Evolutionary conservation across 2,888 invertebrate species (phyloP).

Genomic region (Drosophila anomelani): DNA sequence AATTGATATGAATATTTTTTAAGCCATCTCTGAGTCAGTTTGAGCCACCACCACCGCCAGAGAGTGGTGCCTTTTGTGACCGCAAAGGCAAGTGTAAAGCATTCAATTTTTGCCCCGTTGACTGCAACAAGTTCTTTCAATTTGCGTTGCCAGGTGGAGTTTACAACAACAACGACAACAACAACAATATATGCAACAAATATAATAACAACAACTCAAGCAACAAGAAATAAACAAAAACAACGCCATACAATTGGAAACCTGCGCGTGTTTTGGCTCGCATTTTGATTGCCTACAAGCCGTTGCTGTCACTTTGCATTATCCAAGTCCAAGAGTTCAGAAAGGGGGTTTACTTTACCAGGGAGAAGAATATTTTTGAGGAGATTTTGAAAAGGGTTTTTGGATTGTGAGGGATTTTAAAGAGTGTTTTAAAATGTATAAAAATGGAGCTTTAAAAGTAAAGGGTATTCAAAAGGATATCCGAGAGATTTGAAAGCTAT

Average conservation of each 20-base stretch:
- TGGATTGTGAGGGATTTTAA: slow-evolving; percentile 26
- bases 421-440: neutral
- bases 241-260: slow-evolving; percentile 53
- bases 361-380: neutral
- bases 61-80: slow-evolving; percentile 67
- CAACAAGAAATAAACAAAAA: slow-evolving; percentile 28
- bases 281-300: slow-evolving; percentile 78
- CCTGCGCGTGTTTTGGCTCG: slow-evolving; percentile 71
- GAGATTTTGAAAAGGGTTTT: neutral
- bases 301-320: slow-evolving; percentile 78
- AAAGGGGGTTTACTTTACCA: slow-evolving; percentile 7
- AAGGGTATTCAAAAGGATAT: neutral
- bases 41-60: slow-evolving; percentile 3
- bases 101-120: slow-evolving; percentile 69
- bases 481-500: too few species aligned
- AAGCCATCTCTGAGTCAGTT: neutral
- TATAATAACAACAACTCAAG: slow-evolving; percentile 25
- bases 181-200: slow-evolving; percentile 4
- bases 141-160: slow-evolving; percentile 61
- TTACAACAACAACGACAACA: slow-evolving; percentile 35
- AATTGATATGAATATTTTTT: neutral
- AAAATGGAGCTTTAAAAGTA: neutral
- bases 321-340: slow-evolving; percentile 52
- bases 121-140: slow-evolving; percentile 79
- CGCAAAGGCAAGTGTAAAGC: slow-evolving; percentile 80